phyloP scores from a whole-genome alignment of 2,888 invertebrate genomes.

The Conops quadrifasciatus region DNA sequence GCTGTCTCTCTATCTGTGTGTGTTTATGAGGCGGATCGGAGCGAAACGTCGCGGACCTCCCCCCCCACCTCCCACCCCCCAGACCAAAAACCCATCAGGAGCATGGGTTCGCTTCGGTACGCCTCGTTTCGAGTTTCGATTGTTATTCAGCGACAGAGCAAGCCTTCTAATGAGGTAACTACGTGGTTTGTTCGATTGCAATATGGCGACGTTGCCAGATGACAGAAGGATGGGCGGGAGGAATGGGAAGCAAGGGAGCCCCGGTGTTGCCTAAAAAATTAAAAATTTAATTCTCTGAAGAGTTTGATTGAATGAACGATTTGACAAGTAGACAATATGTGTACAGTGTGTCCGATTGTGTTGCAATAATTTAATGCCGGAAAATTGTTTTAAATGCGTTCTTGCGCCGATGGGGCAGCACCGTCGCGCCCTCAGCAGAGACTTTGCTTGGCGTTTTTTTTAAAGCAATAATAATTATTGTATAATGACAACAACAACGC shows the following conservation, averaged over 20 bases:
- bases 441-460: neutral
- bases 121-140: constrained; percentile 19
- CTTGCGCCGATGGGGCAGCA: neutral
- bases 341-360: neutral
- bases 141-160: constrained; percentile 26
- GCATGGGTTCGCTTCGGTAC: too few species aligned
- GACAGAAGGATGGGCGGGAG: neutral
- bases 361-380: neutral
- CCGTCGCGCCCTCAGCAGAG: too few species aligned
- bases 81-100: too few species aligned
- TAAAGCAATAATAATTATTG: too few species aligned
- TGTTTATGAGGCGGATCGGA: too few species aligned
- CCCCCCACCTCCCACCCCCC: too few species aligned
- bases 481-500: neutral
- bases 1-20: too few species aligned
- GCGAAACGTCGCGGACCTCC: too few species aligned
- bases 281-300: too few species aligned
- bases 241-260: neutral
- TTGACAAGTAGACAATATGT: too few species aligned
- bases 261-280: too few species aligned
- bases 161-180: constrained; percentile 30
- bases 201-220: neutral
- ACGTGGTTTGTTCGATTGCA: constrained; percentile 30
- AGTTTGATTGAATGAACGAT: too few species aligned
- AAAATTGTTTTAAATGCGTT: neutral